Percentiles rank a stretch among this genome's conserved stretches.
These are phyloP conservation scores for Cyphomyrus discorhynchus DNA, from an alignment of 2,113 vertebrate species.

Conservation along the genomic window DNA sequence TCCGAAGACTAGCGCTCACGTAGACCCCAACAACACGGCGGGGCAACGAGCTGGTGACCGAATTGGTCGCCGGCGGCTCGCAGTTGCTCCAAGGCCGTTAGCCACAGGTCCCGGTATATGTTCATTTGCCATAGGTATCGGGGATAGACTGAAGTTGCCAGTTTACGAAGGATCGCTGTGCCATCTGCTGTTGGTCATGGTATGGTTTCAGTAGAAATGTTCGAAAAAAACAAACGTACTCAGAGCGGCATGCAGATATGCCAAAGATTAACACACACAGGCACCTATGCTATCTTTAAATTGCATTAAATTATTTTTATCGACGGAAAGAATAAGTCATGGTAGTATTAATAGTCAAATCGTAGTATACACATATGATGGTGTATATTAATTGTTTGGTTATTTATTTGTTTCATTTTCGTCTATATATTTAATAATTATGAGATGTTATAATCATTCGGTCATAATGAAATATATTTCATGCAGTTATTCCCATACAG, in stretches of 20 bases:
- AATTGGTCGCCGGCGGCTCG: background rate
- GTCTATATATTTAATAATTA: background rate
- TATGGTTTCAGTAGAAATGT: slow-evolving; percentile 36
- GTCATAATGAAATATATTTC: background rate
- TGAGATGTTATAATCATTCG: background rate
- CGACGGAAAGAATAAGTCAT: background rate
- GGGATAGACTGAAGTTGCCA: background rate
- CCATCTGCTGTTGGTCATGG: slow-evolving; percentile 52
- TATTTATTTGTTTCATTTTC: background rate
- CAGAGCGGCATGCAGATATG: background rate
- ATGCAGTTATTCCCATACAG: background rate
- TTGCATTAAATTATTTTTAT: background rate
- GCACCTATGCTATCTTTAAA: background rate
- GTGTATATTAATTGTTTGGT: background rate
- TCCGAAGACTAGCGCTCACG: background rate
- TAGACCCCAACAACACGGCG: background rate
- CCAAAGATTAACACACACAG: background rate
- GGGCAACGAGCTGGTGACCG: background rate
- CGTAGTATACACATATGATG: background rate
- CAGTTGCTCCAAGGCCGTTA: background rate
- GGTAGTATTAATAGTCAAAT: background rate
- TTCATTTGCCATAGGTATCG: background rate
- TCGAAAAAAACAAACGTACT: background rate
- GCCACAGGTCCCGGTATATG: background rate
- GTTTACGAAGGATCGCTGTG: slow-evolving; percentile 49